Evolutionary conservation across 2,888 invertebrate genomes (phyloP).

Genomic region (Taenaris catops): DNA sequence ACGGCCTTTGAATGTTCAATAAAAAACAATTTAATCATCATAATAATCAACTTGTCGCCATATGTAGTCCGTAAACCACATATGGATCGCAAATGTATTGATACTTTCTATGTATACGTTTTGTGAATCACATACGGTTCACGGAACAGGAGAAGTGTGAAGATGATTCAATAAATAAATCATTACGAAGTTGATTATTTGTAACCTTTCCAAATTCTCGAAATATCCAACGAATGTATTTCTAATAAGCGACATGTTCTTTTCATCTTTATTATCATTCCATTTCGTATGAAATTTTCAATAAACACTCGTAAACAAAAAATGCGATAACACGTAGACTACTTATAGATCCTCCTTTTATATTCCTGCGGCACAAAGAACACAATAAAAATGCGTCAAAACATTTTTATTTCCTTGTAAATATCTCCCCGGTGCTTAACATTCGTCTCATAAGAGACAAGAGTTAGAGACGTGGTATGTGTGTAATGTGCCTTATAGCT

Average conservation of each 20-base stretch:
- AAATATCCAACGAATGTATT: constrained; percentile 1
- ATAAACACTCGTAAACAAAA: constrained; percentile 8
- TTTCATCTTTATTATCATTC: constrained; percentile 14
- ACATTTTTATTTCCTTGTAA: constrained; percentile 59
- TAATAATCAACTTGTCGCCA: too few relatives aligned
- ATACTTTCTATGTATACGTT: too few relatives aligned
- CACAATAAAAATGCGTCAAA: constrained; percentile 43
- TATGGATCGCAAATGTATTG: too few relatives aligned
- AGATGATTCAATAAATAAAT: too few relatives aligned
- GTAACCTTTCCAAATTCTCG: too few relatives aligned
- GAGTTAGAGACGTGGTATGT: constrained; percentile 48
- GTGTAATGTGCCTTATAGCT: constrained; percentile 35
- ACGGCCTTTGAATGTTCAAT: too few relatives aligned
- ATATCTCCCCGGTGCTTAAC: constrained; percentile 56
- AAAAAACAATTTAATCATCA: too few relatives aligned
- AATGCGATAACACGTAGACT: constrained; percentile 13
- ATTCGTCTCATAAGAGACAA: constrained; percentile 61
- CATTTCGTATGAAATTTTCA: constrained; percentile 12
- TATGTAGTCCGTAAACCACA: too few relatives aligned
- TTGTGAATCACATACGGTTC: too few relatives aligned
- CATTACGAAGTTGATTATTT: too few relatives aligned
- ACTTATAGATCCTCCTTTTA: constrained; percentile 22
- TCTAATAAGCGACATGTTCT: background rate
- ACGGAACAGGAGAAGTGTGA: too few relatives aligned
- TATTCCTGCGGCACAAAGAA: constrained; percentile 27